phyloP scores from a whole-genome alignment of 2,888 invertebrate genomes.

The Hermaeophaga mercurialis region DNA sequence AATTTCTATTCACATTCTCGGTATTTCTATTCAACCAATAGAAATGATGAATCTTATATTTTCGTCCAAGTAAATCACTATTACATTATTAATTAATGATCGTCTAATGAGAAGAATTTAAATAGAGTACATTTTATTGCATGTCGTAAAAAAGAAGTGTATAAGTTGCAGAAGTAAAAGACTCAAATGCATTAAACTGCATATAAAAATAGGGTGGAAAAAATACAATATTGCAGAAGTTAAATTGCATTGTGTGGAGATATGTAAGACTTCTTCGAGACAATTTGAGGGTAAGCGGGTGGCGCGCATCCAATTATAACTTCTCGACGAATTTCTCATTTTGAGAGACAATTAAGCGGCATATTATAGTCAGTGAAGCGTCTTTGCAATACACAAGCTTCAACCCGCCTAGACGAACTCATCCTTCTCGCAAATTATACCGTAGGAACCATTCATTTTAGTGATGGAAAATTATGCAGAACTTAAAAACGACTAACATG shows the following conservation, averaged over 20 bases:
- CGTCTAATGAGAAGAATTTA: too few species aligned
- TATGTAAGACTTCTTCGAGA: constrained; percentile 46
- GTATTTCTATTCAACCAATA: too few species aligned
- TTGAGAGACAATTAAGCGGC: constrained; percentile 61
- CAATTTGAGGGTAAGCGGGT: constrained; percentile 42
- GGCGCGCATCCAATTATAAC: constrained; percentile 62
- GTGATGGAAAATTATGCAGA: too few species aligned
- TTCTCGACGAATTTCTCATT: constrained; percentile 64
- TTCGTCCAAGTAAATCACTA: too few species aligned
- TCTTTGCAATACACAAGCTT: constrained; percentile 50
- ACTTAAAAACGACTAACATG: too few species aligned
- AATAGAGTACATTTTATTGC: too few species aligned
- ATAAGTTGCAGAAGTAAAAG: too few species aligned
- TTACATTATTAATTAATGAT: too few species aligned
- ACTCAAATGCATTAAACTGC: too few species aligned
- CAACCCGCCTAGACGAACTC: constrained; percentile 44
- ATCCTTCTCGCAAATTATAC: constrained; percentile 62
- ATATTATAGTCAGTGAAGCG: constrained; percentile 61
- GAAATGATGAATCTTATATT: too few species aligned
- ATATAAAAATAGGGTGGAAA: background rate
- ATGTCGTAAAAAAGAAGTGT: too few species aligned
- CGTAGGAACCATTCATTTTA: constrained; percentile 62
- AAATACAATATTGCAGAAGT: constrained; percentile 15
- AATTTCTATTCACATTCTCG: too few species aligned
- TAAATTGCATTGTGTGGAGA: constrained; percentile 38